phyloP scores from a whole-genome alignment of 2,797 vertebrate species.

The Mus minutoides region DNA sequence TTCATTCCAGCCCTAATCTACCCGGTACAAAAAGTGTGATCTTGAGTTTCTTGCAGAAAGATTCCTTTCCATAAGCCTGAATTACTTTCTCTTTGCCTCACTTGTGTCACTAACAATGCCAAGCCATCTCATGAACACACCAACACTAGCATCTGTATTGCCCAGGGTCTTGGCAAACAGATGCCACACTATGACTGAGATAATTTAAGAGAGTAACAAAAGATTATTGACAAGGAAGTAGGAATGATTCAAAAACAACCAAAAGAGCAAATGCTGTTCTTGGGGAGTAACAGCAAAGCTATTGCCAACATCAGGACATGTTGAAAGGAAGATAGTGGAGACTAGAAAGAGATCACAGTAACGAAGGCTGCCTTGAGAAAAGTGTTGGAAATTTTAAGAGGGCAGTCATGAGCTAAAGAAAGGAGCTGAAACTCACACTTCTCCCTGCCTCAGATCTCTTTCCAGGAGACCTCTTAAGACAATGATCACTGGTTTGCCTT shows the following conservation, averaged over 20 bases:
- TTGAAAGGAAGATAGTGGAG: background rate
- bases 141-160: background rate
- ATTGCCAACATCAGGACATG: background rate
- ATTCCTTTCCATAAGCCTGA: background rate
- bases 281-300: background rate
- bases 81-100: background rate
- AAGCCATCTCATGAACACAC: background rate
- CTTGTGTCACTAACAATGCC: background rate
- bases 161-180: background rate
- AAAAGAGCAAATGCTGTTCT: background rate
- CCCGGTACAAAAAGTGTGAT: background rate
- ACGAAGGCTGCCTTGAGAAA: background rate
- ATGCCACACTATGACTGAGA: background rate
- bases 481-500: background rate
- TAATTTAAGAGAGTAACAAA: background rate
- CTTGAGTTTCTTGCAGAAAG: background rate
- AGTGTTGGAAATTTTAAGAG: background rate
- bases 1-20: background rate
- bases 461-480: background rate
- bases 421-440: background rate
- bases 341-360: background rate
- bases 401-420: background rate
- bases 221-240: background rate
- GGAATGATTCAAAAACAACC: background rate
- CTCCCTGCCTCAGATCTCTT: background rate